Evolutionary conservation across 2,113 vertebrate genomes (phyloP).

Genomic region (Sylvia atricapilla): DNA sequence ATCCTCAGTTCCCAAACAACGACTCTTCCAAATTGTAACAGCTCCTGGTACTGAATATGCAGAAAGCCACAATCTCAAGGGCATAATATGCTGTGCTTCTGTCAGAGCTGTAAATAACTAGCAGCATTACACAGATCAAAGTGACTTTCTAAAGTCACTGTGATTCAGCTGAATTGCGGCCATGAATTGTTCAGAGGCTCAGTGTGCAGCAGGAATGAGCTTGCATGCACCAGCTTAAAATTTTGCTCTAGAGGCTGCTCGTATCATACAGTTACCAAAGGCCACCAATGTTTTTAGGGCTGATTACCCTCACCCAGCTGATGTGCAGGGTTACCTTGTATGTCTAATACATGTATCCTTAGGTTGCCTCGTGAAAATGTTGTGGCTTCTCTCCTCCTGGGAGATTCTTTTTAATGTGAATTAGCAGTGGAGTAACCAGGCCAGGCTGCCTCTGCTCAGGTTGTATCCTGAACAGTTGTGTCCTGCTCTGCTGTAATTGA

Average conservation of each 20-base stretch:
- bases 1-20: not conserved
- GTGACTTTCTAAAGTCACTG: not conserved
- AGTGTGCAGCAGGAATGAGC: not conserved
- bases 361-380: not conserved
- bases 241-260: not conserved
- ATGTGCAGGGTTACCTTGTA: accelerated
- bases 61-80: not conserved
- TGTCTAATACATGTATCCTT: accelerated
- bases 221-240: not conserved
- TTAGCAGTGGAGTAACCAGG: not conserved
- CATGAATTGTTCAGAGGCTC: not conserved
- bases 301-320: not conserved
- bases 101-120: not conserved
- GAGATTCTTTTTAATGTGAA: not conserved
- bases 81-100: not conserved
- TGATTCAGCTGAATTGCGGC: not conserved
- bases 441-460: not conserved
- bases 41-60: not conserved
- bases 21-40: not conserved
- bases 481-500: not conserved
- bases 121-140: not conserved
- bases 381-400: not conserved
- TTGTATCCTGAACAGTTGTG: not conserved
- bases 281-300: not conserved
- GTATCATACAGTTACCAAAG: not conserved